A percentile compares a stretch with the other conserved stretches of the same genome.
Conservation (phyloP, 1,140 invertebrate genomes). For the Drosophila pachea region DNA sequence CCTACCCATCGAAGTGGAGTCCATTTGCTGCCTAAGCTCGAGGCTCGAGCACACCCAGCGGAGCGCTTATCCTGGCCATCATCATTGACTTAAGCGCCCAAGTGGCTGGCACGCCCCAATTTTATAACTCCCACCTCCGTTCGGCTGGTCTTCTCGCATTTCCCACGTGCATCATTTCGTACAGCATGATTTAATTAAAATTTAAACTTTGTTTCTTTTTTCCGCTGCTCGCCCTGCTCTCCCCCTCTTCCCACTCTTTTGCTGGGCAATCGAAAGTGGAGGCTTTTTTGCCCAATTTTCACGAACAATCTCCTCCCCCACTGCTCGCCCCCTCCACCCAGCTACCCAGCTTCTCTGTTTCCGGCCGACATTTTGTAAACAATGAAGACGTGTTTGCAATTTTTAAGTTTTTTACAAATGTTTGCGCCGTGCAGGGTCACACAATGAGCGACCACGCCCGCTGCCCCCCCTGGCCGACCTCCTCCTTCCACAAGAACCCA, state of each 20-base stretch:
- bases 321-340: no score
- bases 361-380: constrained; percentile 76
- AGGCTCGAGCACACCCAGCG: constrained; percentile 57
- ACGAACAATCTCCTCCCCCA: background rate
- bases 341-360: constrained; percentile 38
- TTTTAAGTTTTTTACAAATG: constrained; percentile 77
- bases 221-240: no score
- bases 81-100: constrained; percentile 64
- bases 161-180: constrained; percentile 72
- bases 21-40: background rate
- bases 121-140: background rate
- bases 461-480: background rate
- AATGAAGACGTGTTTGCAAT: constrained; percentile 77
- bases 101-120: constrained; percentile 31
- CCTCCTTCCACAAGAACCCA: background rate
- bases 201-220: constrained; percentile 64
- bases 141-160: constrained; percentile 6
- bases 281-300: background rate
- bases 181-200: constrained; percentile 78
- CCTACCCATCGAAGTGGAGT: no score
- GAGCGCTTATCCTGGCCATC: constrained; percentile 70
- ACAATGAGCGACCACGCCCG: background rate
- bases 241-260: constrained; percentile 11
- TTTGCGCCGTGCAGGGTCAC: constrained; percentile 40
- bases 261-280: constrained; percentile 55